phyloP scores from a whole-genome alignment of 2,113 vertebrate species.

The Beaufortia kweichowensis region DNA sequence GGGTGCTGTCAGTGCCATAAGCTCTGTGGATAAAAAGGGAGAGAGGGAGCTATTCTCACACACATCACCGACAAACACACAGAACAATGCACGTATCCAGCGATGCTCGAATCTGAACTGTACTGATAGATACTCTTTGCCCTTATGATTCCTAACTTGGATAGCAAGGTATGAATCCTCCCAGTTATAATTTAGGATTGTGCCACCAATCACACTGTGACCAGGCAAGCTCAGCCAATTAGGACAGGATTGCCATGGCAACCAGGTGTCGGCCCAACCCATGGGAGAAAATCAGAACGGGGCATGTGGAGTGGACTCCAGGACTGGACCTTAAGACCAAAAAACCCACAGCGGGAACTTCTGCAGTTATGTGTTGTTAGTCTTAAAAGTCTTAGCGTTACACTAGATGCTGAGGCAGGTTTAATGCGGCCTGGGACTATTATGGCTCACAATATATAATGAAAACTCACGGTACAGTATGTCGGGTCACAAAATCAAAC shows the following conservation, averaged over 20 bases:
- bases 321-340: neutral
- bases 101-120: constrained; percentile 2
- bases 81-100: neutral
- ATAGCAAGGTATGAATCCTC: constrained; percentile 5
- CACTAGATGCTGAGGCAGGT: neutral
- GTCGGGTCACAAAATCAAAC: neutral
- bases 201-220: constrained; percentile 7
- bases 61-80: constrained; percentile 38
- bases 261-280: constrained; percentile 24
- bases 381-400: neutral
- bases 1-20: constrained; percentile 30
- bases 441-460: constrained; percentile 1
- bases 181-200: neutral
- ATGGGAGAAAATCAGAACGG: constrained; percentile 13
- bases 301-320: constrained; percentile 18
- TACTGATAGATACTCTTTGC: neutral
- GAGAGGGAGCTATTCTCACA: constrained; percentile 36
- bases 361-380: neutral
- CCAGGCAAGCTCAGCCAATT: constrained; percentile 34
- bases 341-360: neutral
- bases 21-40: neutral
- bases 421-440: neutral
- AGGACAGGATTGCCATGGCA: constrained; percentile 41
- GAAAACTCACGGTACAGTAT: neutral
- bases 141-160: neutral